These are phyloP conservation scores for Drosophila meridiana DNA, from an alignment of 2,888 invertebrate genomes.

Conservation along the genomic window DNA sequence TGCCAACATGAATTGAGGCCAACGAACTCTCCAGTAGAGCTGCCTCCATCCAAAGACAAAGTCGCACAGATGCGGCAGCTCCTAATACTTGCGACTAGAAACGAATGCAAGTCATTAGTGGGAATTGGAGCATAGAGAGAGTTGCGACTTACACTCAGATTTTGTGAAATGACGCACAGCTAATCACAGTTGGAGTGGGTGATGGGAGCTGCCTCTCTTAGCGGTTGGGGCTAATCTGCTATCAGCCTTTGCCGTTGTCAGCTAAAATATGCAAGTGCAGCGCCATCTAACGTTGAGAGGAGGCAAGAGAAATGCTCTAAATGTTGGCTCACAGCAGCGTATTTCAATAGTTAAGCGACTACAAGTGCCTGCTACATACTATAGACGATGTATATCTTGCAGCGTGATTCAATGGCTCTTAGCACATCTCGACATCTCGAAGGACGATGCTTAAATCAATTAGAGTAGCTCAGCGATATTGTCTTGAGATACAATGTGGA, in stretches of 20 bases:
- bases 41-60: conserved; percentile 26
- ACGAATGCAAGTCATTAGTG: conserved; percentile 65
- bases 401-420: conserved; percentile 22
- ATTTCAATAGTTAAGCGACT: not conserved
- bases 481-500: not conserved
- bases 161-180: conserved; percentile 53
- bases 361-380: not conserved
- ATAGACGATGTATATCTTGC: not conserved
- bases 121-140: conserved; percentile 72
- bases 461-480: not conserved
- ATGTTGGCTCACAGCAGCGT: not conserved
- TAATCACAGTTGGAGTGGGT: conserved; percentile 29
- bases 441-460: not conserved
- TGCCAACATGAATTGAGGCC: conserved; percentile 56
- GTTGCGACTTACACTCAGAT: conserved; percentile 50
- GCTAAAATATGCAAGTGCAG: conserved; percentile 29
- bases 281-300: conserved; percentile 4
- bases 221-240: conserved; percentile 41
- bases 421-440: too few relatives aligned
- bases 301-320: not conserved
- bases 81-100: conserved; percentile 14
- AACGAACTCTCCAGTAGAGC: conserved; percentile 62
- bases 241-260: conserved; percentile 23
- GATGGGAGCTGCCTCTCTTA: not conserved
- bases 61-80: conserved; percentile 37